Conservation (phyloP, 2,888 invertebrate species). For the Panopea generosa region DNA sequence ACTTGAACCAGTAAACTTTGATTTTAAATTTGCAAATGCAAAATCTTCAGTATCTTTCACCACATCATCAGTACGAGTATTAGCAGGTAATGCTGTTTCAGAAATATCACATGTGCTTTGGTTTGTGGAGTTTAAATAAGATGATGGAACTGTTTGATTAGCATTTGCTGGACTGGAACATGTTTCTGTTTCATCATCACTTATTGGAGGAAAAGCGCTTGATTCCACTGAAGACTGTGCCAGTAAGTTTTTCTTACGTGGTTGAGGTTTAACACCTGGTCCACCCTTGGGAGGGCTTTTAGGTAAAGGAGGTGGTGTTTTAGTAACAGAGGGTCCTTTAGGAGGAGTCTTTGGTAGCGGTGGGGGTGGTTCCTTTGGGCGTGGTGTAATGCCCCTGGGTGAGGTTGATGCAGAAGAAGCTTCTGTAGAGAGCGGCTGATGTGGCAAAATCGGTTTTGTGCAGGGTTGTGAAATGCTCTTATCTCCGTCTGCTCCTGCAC, state of each 20-base stretch:
- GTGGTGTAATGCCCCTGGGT: conserved; percentile 8
- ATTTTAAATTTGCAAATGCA: conserved; percentile 30
- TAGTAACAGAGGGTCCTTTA: conserved; percentile 7
- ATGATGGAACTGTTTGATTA: not conserved
- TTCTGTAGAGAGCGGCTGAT: not conserved
- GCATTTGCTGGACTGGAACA: not conserved
- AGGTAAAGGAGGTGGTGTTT: conserved; percentile 59
- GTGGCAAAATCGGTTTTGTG: conserved; percentile 5
- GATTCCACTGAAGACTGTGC: conserved; percentile 2
- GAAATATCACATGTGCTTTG: conserved; percentile 9
- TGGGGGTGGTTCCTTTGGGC: conserved; percentile 50
- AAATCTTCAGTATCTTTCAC: conserved; percentile 23
- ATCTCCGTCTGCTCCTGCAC: not conserved
- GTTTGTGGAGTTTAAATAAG: not conserved
- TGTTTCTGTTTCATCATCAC: not conserved
- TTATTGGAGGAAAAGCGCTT: not conserved
- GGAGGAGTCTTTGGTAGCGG: conserved; percentile 47
- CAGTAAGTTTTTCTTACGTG: not conserved
- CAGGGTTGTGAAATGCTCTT: not conserved
- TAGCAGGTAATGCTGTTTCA: not conserved
- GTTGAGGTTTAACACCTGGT: conserved; percentile 17
- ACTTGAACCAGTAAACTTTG: conserved; percentile 26
- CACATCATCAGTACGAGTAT: conserved; percentile 1
- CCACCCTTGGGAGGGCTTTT: conserved; percentile 57
- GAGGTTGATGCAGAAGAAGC: conserved; percentile 17